phyloP scores from a whole-genome alignment of 2,888 invertebrate species.

The Pollenia angustigena region DNA sequence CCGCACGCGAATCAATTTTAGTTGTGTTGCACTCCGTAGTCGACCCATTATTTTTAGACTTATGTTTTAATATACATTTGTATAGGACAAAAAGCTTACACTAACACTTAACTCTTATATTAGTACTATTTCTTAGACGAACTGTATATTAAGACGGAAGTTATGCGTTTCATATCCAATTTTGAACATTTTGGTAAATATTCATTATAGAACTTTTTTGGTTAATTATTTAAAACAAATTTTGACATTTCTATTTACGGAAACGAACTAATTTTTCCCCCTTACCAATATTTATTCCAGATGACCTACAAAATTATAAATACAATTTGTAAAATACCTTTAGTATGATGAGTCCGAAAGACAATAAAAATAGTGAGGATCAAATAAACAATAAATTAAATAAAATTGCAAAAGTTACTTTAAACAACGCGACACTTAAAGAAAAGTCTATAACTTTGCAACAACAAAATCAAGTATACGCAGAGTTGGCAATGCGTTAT shows the following conservation, averaged over 20 bases:
- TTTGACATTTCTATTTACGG: too few relatives aligned
- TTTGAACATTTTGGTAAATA: too few relatives aligned
- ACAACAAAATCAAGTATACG: not conserved
- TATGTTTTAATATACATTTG: too few relatives aligned
- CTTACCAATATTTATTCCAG: constrained; percentile 30
- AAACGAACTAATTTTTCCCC: constrained; percentile 30
- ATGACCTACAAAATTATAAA: constrained; percentile 24
- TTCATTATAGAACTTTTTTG: too few relatives aligned
- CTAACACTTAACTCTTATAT: too few relatives aligned
- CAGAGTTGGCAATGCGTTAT: constrained; percentile 23
- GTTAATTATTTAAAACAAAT: too few relatives aligned
- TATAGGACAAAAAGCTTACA: not conserved
- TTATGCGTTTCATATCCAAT: not conserved
- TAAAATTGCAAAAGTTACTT: not conserved
- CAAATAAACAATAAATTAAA: constrained; percentile 6
- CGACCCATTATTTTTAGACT: too few relatives aligned
- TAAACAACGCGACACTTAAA: not conserved
- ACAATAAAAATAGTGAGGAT: not conserved
- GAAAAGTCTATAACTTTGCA: not conserved
- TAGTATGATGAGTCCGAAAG: constrained; percentile 34
- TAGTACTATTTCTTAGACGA: too few relatives aligned
- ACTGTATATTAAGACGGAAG: not conserved
- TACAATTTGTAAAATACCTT: constrained; percentile 18
- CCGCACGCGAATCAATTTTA: too few relatives aligned
- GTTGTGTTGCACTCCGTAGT: too few relatives aligned